phyloP scores from a whole-genome alignment of 2,888 invertebrate species.

The Chaitophorus viminalis region DNA sequence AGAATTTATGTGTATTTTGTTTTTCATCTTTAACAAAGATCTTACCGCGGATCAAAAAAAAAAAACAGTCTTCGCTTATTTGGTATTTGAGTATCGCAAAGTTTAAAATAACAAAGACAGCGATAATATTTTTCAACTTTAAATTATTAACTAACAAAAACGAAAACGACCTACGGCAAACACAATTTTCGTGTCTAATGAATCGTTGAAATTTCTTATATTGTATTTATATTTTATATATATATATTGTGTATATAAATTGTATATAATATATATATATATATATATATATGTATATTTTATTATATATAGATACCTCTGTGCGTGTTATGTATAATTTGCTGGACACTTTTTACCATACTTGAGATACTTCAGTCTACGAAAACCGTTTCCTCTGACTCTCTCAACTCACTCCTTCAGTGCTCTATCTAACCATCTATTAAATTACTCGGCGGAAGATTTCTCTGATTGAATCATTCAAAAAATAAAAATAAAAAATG shows the following conservation, averaged over 20 bases:
- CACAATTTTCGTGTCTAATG: background rate
- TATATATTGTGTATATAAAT: too few relatives aligned
- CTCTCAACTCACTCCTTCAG: too few relatives aligned
- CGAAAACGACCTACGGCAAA: background rate
- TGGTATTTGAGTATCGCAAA: background rate
- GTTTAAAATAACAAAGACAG: background rate
- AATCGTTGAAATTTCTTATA: background rate
- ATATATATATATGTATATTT: too few relatives aligned
- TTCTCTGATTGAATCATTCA: constrained; percentile 4
- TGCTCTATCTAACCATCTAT: background rate
- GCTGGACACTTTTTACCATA: too few relatives aligned
- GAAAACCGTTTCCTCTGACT: background rate
- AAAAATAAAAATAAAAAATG: background rate
- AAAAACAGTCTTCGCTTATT: background rate
- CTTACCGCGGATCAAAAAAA: background rate
- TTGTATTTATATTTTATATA: too few relatives aligned
- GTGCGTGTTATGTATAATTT: too few relatives aligned
- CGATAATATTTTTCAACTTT: constrained; percentile 1
- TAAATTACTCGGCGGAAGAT: background rate
- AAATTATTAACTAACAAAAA: background rate
- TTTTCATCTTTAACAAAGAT: background rate
- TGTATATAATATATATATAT: too few relatives aligned
- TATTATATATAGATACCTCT: too few relatives aligned
- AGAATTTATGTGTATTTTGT: background rate
- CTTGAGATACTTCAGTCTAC: too few relatives aligned